Percentiles rank a stretch among this genome's conserved stretches.
phyloP scores from a whole-genome alignment of 2,113 vertebrate species.

The Cricetomys ansorgei region DNA sequence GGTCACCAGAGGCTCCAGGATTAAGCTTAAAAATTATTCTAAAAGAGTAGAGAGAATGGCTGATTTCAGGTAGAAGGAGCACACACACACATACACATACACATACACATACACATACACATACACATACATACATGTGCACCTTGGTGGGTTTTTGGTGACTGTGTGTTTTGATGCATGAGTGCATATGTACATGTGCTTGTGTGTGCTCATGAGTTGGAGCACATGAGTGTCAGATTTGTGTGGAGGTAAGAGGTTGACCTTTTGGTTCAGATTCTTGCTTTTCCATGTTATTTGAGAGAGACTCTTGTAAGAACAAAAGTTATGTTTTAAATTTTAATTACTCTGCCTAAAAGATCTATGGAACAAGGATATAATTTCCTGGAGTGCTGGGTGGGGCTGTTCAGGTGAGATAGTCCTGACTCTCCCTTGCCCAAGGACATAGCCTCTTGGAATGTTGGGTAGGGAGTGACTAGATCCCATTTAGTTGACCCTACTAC shows the following conservation, averaged over 20 bases:
- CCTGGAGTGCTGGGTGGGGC: too few relatives aligned
- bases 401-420: too few relatives aligned
- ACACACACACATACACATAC: background rate
- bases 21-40: background rate
- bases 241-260: background rate
- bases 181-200: background rate
- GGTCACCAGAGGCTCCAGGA: background rate
- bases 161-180: background rate
- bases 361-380: too few relatives aligned
- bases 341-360: too few relatives aligned
- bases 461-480: too few relatives aligned
- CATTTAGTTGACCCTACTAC: too few relatives aligned
- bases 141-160: background rate
- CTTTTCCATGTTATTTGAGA: background rate
- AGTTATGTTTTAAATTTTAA: too few relatives aligned
- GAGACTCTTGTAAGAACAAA: too few relatives aligned
- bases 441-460: too few relatives aligned
- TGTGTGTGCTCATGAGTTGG: background rate
- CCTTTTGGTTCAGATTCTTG: background rate
- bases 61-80: background rate
- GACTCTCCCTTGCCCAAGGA: too few relatives aligned
- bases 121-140: rapidly evolving
- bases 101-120: too few relatives aligned
- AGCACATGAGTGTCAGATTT: background rate
- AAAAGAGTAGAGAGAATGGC: background rate